Evolutionary conservation across 1,140 invertebrate genomes (phyloP).

Genomic region (Drosophila cardini): DNA sequence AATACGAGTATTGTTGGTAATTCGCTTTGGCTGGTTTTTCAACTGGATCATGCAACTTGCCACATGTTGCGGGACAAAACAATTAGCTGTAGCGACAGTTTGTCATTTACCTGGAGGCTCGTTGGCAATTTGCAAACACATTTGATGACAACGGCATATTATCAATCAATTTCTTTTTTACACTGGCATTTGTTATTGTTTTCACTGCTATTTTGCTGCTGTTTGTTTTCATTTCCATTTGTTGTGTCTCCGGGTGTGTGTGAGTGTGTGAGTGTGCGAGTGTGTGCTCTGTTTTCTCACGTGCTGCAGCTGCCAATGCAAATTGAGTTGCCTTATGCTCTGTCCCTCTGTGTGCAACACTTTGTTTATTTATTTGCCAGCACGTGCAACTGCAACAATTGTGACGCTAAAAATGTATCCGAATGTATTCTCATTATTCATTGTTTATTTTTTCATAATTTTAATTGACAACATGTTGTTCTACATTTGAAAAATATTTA

Average conservation of each 20-base stretch:
- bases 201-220: not conserved
- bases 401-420: conserved; percentile 31
- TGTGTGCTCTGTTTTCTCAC: conserved; percentile 67
- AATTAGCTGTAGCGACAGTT: conserved; percentile 35
- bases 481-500: not conserved
- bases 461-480: conserved; percentile 29
- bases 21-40: not conserved
- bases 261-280: conserved; percentile 6
- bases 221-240: conserved; percentile 31
- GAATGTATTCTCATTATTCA: not conserved
- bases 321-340: conserved; percentile 66
- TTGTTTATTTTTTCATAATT: conserved; percentile 18
- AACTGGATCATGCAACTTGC: no score
- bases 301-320: conserved; percentile 63
- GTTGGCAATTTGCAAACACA: conserved; percentile 37
- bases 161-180: conserved; percentile 46
- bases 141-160: conserved; percentile 46
- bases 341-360: conserved; percentile 17
- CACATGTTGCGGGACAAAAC: conserved; percentile 9
- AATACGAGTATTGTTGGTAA: not conserved
- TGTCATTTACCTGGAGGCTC: conserved; percentile 38
- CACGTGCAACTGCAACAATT: conserved; percentile 68
- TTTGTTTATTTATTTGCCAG: conserved; percentile 71
- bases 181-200: conserved; percentile 26
- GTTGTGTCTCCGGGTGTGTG: not conserved